Evolutionary conservation across 2,113 vertebrate genomes (phyloP).

Genomic region (Nibea albiflora): DNA sequence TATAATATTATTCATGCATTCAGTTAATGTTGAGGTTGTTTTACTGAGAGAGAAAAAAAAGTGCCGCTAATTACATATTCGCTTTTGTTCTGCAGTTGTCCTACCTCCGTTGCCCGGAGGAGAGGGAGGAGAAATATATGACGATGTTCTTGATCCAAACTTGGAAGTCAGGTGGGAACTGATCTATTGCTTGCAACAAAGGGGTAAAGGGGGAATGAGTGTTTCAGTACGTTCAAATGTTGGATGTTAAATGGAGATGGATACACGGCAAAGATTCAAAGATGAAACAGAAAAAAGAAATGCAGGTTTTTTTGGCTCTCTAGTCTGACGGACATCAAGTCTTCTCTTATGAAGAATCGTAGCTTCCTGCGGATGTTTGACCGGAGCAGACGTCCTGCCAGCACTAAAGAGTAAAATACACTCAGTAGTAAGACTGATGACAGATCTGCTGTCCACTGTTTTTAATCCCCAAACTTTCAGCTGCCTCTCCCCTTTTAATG

Average conservation of each 20-base stretch:
- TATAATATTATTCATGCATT: neutral
- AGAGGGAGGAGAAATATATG: constrained; percentile 89
- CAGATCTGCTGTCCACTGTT: constrained; percentile 57
- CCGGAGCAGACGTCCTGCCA: constrained; percentile 87
- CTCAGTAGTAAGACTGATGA: constrained; percentile 88
- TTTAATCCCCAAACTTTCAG: constrained; percentile 54
- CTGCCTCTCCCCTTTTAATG: neutral
- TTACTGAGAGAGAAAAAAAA: neutral
- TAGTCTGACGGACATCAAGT: constrained; percentile 84
- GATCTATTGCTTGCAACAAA: neutral
- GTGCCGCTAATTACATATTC: neutral
- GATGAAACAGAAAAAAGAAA: constrained; percentile 27
- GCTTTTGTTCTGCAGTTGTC: constrained; percentile 74
- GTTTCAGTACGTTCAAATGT: neutral
- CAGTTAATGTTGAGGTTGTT: neutral
- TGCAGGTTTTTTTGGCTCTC: constrained; percentile 60
- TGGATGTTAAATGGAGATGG: neutral
- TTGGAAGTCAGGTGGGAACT: constrained; percentile 81
- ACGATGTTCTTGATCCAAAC: constrained; percentile 87
- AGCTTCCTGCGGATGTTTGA: constrained; percentile 90
- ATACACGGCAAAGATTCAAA: neutral
- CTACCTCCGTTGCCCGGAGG: constrained; percentile 83
- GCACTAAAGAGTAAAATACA: constrained; percentile 88
- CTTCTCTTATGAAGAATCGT: constrained; percentile 81
- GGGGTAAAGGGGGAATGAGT: neutral